These are phyloP conservation scores for Dunckerocampus dactyliophorus DNA, from an alignment of 2,113 vertebrate genomes.

Conservation along the genomic window DNA sequence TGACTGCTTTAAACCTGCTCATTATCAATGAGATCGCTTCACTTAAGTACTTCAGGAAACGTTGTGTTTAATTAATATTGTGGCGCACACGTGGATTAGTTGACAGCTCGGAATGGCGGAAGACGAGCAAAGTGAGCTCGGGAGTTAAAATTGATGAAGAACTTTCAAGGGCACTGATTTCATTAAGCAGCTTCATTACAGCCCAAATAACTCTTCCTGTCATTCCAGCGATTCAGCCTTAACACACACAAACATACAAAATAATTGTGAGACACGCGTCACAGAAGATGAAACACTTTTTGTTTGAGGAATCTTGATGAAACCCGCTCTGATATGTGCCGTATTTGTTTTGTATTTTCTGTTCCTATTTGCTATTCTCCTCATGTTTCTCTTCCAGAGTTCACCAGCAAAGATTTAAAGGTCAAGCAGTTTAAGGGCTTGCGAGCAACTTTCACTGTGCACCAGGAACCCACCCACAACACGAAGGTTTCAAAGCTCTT, in stretches of 20 bases:
- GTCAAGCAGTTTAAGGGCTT: slow-evolving; percentile 62
- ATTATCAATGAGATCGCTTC: slow-evolving; percentile 84
- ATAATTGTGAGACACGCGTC: slow-evolving; percentile 8
- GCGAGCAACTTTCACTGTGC: slow-evolving; percentile 56
- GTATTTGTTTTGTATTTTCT: slow-evolving; percentile 16
- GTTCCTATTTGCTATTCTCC: slow-evolving; percentile 9
- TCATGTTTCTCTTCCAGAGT: slow-evolving; percentile 24
- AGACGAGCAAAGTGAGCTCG: slow-evolving; percentile 49
- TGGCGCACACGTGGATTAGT: slow-evolving; percentile 75
- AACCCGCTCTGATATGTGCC: slow-evolving; percentile 9
- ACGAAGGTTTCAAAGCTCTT: slow-evolving; percentile 64
- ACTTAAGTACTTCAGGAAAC: slow-evolving; percentile 84
- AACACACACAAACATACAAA: slow-evolving; percentile 23
- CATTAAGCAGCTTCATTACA: slow-evolving; percentile 84
- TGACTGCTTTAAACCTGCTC: slow-evolving; percentile 87
- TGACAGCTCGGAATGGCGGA: slow-evolving; percentile 75
- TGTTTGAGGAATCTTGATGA: slow-evolving; percentile 1
- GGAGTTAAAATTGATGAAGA: slow-evolving; percentile 83
- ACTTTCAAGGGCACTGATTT: slow-evolving; percentile 90
- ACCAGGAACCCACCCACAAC: slow-evolving; percentile 43
- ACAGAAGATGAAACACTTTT: slow-evolving; percentile 10
- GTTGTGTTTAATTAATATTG: slow-evolving; percentile 86
- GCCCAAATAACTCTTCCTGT: slow-evolving; percentile 80
- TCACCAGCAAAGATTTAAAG: slow-evolving; percentile 53
- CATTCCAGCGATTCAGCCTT: slow-evolving; percentile 62